Conservation (phyloP, 1,140 invertebrate species). For the Leguminivora glycinivorella region DNA sequence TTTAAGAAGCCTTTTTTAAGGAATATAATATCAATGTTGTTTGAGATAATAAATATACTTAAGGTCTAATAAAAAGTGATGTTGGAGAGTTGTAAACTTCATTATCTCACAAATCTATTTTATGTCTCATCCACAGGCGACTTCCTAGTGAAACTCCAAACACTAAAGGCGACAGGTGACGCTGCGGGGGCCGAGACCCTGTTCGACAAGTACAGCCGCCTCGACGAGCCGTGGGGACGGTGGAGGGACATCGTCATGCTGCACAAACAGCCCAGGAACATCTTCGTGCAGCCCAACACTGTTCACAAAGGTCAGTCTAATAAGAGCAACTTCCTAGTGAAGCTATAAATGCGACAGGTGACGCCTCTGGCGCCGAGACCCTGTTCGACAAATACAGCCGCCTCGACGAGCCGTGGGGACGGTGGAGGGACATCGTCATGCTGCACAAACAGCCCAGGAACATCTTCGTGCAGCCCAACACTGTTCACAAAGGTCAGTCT, state of each 20-base stretch:
- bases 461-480: conserved; percentile 95
- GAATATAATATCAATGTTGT: too few species aligned
- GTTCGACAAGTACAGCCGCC: conserved; percentile 90
- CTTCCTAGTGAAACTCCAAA: conserved; percentile 86
- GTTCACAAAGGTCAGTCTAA: conserved; percentile 74
- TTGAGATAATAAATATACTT: too few species aligned
- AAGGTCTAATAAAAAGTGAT: too few species aligned
- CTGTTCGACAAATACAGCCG: conserved; percentile 91
- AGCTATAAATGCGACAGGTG: conserved; percentile 90
- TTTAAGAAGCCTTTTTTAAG: too few species aligned
- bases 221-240: conserved; percentile 85
- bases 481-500: conserved; percentile 78
- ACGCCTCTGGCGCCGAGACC: conserved; percentile 84
- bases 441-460: conserved; percentile 93
- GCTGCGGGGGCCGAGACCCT: conserved; percentile 85
- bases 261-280: conserved; percentile 93
- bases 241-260: conserved; percentile 93
- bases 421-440: conserved; percentile 92
- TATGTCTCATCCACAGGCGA: conserved; percentile 67
- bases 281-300: conserved; percentile 95
- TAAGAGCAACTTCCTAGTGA: conserved; percentile 49
- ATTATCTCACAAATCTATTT: not conserved
- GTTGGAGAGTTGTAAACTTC: too few species aligned
- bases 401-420: conserved; percentile 86
- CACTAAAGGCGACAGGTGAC: conserved; percentile 94